Evolutionary conservation across 2,888 invertebrate species (phyloP), one percentile per base, ranked within the genome.

Genomic region (Cepaea hortensis): DNA sequence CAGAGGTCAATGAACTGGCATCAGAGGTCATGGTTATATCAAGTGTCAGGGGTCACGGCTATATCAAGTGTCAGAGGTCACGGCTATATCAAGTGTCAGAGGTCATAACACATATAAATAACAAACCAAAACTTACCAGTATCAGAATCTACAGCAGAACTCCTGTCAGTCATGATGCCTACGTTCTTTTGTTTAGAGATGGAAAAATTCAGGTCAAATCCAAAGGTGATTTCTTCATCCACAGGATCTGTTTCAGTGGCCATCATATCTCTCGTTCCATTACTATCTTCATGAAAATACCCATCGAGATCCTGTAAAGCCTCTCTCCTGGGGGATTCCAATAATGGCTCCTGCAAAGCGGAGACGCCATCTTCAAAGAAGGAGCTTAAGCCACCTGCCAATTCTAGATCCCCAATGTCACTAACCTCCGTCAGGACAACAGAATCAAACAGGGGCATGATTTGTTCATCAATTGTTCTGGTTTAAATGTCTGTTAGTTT

Each of bases 371-470:
- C 85, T 7, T 81, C 85, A 13, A 81, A 75, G 3, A 85, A 73
- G 9, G 75, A 73, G 65, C 20, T 73, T 46, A 85, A 62, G n/a
- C 85, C 85, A 35, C 81, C 68, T n/a, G 81, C 85, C 61, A 85
- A n/a, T 55, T 85, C 85, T 7, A 85, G 20, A 46, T 81, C 85
- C 0, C 55, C 81, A 46, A 85, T 73, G 81, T 81, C 75, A 70
- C 35, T 85, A n/a, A 85, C 85, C 35, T 85, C 85, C 18, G 85
- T 81, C 62, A 85, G 85, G 55, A 85, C 85, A 48, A 85, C 46
- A 23, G 85, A 85, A 72, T 85, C 85, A n/a, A 85, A 75, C 73
- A 81, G 73, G 50, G 85, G 85, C 85, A 85, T 85, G 7, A 68
- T 48, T 18, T 70, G 20, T 3, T 65, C 81, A 23, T 73, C 73